phyloP scores from a whole-genome alignment of 2,797 vertebrate species.

The Momotus momota region DNA sequence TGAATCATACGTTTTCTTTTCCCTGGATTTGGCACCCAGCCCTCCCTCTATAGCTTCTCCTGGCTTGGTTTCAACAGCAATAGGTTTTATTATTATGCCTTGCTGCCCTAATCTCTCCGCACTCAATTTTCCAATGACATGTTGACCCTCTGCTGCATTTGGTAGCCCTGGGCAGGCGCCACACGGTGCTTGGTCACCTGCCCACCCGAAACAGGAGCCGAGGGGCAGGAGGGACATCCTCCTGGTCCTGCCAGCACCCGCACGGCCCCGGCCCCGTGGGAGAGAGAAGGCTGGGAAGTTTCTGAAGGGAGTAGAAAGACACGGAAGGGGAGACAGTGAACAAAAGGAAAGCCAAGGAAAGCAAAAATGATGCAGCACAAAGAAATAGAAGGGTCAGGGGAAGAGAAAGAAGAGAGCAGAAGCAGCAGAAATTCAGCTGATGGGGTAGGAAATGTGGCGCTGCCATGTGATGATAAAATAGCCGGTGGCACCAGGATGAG shows the following conservation, averaged over 20 bases:
- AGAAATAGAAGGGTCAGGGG: not conserved
- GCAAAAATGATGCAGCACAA: not conserved
- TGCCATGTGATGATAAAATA: not conserved
- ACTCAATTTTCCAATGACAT: constrained; percentile 51
- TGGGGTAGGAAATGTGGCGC: rapidly evolving
- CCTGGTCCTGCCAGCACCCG: not conserved
- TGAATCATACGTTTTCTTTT: not conserved
- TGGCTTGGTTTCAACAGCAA: constrained; percentile 46
- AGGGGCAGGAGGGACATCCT: not conserved
- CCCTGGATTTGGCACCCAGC: constrained; percentile 16
- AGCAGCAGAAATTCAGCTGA: not conserved
- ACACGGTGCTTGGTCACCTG: not conserved
- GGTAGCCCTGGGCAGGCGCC: not conserved
- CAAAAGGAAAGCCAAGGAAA: not conserved
- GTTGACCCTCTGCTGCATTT: not conserved
- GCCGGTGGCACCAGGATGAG: not conserved
- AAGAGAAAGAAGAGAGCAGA: not conserved
- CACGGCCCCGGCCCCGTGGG: rapidly evolving
- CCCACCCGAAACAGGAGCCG: rapidly evolving
- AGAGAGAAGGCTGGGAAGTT: not conserved
- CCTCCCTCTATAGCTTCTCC: constrained; percentile 36
- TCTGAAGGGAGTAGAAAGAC: not conserved
- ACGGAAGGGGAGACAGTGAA: rapidly evolving
- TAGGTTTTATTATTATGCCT: constrained; percentile 65
- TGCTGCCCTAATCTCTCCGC: constrained; percentile 54